These are phyloP conservation scores for Tympanuchus pallidicinctus DNA, from an alignment of 2,113 vertebrate genomes.

Conservation along the genomic window DNA sequence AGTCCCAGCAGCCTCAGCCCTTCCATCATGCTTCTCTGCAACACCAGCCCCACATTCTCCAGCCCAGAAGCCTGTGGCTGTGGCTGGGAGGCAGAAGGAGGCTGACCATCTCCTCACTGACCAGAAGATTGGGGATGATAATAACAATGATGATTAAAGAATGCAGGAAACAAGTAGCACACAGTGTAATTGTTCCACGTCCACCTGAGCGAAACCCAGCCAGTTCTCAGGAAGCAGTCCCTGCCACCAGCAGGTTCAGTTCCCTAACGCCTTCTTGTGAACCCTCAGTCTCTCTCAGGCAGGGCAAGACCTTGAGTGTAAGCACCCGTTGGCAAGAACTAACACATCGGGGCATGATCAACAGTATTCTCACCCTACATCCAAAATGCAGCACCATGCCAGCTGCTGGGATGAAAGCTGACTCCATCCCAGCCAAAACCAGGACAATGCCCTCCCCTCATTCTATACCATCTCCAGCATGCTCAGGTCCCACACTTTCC, in stretches of 20 bases:
- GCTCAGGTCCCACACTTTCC: too few relatives aligned
- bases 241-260: not conserved
- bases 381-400: not conserved
- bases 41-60: not conserved
- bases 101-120: not conserved
- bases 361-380: not conserved
- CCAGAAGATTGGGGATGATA: not conserved
- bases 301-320: not conserved
- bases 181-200: not conserved
- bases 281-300: not conserved
- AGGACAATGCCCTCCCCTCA: not conserved
- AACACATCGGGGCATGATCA: not conserved
- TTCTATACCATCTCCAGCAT: not conserved
- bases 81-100: not conserved
- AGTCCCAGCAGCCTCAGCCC: not conserved
- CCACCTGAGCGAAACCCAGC: not conserved
- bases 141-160: not conserved
- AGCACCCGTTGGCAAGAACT: not conserved
- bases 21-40: not conserved
- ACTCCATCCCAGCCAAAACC: not conserved
- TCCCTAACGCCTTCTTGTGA: not conserved
- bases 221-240: too few relatives aligned
- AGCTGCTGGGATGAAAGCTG: not conserved
- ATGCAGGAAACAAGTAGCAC: not conserved
- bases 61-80: too few relatives aligned